Evolutionary conservation across 30 jellyfish, hydroid and myxozoan species (phyloP).

Genomic region (Sanderia malayensis): DNA sequence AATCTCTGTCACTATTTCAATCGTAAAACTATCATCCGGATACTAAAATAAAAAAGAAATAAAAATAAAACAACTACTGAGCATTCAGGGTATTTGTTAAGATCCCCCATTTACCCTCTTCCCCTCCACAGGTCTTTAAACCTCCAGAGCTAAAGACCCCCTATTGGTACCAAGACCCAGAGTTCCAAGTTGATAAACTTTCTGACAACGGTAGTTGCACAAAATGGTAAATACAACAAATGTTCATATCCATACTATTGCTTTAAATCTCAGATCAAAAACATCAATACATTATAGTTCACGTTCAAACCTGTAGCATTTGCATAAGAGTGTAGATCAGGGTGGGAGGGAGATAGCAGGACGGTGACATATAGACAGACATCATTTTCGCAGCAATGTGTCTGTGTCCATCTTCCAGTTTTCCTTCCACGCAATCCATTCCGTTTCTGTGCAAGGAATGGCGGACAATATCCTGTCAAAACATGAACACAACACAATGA

Average conservation of each 20-base stretch:
- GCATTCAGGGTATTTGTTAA: background rate
- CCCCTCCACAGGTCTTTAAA: no score
- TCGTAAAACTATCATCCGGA: constrained; percentile 1
- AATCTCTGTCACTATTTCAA: background rate
- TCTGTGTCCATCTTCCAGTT: constrained; percentile 37
- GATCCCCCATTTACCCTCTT: no score
- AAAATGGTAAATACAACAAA: no score
- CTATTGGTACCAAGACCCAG: no score
- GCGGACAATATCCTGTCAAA: background rate
- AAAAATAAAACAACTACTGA: background rate
- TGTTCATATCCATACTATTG: no score
- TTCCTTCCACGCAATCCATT: constrained; percentile 31
- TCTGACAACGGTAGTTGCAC: no score
- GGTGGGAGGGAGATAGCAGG: constrained; percentile 25
- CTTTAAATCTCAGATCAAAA: no score
- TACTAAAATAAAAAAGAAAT: background rate
- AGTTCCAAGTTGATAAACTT: no score
- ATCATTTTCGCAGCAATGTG: constrained; percentile 37
- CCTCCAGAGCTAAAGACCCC: no score
- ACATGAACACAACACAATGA: no score
- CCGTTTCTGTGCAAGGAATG: constrained; percentile 41
- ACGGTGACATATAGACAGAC: constrained; percentile 21
- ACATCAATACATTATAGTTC: no score
- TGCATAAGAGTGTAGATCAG: constrained; percentile 23
- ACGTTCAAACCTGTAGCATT: constrained; percentile 16